phyloP scores from a whole-genome alignment of 1,140 invertebrate species.

The Rhopalosiphum padi region DNA sequence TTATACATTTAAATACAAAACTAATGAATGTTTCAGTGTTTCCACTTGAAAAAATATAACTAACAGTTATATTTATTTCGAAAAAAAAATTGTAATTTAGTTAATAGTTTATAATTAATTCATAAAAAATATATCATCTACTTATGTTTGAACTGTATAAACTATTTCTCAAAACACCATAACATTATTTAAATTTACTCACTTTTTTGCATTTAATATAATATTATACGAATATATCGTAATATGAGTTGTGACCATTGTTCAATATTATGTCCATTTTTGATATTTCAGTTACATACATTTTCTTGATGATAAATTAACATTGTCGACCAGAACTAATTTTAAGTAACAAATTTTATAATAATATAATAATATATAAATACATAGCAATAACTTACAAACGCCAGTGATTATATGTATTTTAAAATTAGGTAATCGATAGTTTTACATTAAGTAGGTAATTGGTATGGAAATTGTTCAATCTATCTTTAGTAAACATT shows the following conservation, averaged over 20 bases:
- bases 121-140: background rate
- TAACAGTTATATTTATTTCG: background rate
- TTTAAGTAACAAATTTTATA: background rate
- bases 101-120: background rate
- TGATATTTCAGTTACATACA: background rate
- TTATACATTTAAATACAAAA: background rate
- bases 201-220: background rate
- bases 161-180: background rate
- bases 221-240: background rate
- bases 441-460: background rate
- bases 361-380: background rate
- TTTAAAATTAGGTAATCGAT: slow-evolving; percentile 12
- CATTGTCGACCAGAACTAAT: background rate
- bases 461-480: background rate
- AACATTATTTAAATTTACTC: background rate
- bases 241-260: no score
- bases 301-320: background rate
- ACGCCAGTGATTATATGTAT: background rate
- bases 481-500: background rate
- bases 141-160: background rate
- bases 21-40: background rate
- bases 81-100: background rate
- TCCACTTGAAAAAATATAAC: background rate
- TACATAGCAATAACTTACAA: background rate
- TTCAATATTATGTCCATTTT: background rate